phyloP scores from a whole-genome alignment of 2,797 vertebrate genomes.

The Perodicticus potto region DNA sequence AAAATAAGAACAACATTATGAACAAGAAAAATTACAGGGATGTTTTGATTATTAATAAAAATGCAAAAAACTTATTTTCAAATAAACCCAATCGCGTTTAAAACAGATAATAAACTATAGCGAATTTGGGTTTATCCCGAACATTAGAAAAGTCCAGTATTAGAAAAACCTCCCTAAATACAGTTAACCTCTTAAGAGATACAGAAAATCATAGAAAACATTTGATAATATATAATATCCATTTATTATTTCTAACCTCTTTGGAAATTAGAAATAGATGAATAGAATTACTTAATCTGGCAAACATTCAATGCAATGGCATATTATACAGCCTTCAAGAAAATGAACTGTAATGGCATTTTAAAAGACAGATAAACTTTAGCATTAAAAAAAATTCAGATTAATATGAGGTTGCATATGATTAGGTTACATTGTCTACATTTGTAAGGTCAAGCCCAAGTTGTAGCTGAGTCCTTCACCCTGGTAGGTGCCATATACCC shows the following conservation, averaged over 20 bases:
- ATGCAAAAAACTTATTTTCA: neutral
- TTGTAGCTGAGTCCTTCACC: no score
- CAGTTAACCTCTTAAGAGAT: neutral
- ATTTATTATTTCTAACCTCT: neutral
- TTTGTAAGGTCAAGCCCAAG: no score
- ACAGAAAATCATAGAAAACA: neutral
- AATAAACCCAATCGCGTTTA: neutral
- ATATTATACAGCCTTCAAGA: neutral
- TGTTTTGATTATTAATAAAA: neutral
- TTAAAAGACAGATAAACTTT: neutral
- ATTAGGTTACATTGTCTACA: no score
- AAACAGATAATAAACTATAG: neutral
- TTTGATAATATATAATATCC: neutral
- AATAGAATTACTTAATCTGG: neutral
- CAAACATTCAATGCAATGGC: neutral
- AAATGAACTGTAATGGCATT: neutral
- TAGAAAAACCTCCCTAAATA: neutral
- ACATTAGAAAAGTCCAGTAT: neutral
- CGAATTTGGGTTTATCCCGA: neutral
- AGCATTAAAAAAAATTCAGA: no score
- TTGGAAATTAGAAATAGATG: conserved; percentile 9
- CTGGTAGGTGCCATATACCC: no score
- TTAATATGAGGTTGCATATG: no score
- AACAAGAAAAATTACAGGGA: neutral
- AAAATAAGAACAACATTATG: neutral